A percentile compares a stretch with the other conserved stretches of the same genome.
Conservation (phyloP, 1,140 invertebrate species). For the Drosophila pallidifrons region DNA sequence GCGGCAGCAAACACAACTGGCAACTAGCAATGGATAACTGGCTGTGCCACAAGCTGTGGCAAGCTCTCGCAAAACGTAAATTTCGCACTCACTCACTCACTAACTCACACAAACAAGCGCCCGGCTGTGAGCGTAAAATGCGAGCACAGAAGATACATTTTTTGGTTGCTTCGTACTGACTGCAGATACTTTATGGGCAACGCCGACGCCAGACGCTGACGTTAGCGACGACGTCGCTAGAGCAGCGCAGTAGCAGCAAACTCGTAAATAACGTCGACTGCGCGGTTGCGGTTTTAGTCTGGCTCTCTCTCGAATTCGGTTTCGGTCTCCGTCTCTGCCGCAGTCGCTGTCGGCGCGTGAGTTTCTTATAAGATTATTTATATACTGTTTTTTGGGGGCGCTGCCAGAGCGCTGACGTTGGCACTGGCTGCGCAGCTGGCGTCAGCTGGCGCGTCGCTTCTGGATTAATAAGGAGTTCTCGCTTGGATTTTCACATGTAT, state of each 20-base stretch:
- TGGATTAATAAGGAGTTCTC: constrained; percentile 85
- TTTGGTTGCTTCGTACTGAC: constrained; percentile 40
- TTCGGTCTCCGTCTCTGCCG: neutral
- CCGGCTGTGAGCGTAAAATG: constrained; percentile 40
- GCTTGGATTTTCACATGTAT: constrained; percentile 85
- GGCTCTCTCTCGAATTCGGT: constrained; percentile 20
- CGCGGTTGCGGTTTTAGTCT: constrained; percentile 15
- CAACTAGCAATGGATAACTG: constrained; percentile 25
- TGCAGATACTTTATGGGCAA: constrained; percentile 80
- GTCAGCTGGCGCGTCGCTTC: constrained; percentile 53
- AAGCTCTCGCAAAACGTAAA: constrained; percentile 45
- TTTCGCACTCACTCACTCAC: constrained; percentile 58
- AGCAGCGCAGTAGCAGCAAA: constrained; percentile 5
- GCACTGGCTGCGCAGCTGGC: constrained; percentile 40
- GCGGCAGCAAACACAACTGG: constrained; percentile 32
- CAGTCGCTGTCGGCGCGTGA: constrained; percentile 40
- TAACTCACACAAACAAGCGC: constrained; percentile 48
- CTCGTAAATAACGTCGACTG: constrained; percentile 51
- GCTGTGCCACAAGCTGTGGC: constrained; percentile 42
- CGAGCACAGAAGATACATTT: constrained; percentile 67
- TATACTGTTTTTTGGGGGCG: constrained; percentile 52
- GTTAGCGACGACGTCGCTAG: constrained; percentile 11
- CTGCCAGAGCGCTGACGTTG: constrained; percentile 47
- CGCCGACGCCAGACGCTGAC: constrained; percentile 31
- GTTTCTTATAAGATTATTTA: constrained; percentile 80